Evolutionary conservation across 2,888 invertebrate genomes (phyloP).

Genomic region (Dynastes maya): DNA sequence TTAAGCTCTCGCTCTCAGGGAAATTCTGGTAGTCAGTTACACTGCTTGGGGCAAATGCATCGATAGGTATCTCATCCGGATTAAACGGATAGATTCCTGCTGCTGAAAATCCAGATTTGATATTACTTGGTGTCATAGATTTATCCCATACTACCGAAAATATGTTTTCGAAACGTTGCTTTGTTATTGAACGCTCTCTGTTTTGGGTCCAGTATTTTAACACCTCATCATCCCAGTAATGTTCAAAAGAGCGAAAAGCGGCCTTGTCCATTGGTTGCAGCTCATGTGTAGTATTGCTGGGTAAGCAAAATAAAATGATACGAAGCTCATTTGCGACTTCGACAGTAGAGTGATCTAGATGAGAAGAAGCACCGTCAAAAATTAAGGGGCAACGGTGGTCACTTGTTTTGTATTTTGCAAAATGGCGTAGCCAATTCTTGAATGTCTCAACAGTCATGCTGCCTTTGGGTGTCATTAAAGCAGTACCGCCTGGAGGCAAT

Average conservation of each 20-base stretch:
- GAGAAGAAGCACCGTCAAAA: background rate
- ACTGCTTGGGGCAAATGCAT: slow-evolving; percentile 56
- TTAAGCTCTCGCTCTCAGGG: too few relatives aligned
- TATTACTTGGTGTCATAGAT: slow-evolving; percentile 54
- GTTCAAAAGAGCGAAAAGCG: slow-evolving; percentile 60
- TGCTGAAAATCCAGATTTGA: slow-evolving; percentile 58
- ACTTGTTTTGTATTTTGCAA: slow-evolving; percentile 16
- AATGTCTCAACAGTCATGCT: slow-evolving; percentile 56
- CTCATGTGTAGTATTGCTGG: slow-evolving; percentile 61
- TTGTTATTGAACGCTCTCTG: slow-evolving; percentile 59
- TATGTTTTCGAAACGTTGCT: slow-evolving; percentile 58
- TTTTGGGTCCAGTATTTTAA: slow-evolving; percentile 58
- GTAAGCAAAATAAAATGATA: slow-evolving; percentile 61
- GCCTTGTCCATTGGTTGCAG: slow-evolving; percentile 62
- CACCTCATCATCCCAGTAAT: slow-evolving; percentile 63
- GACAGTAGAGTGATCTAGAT: background rate
- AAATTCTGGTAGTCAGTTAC: too few relatives aligned
- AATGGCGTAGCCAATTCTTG: slow-evolving; percentile 54
- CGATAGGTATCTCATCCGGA: slow-evolving; percentile 55
- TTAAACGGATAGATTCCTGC: slow-evolving; percentile 60
- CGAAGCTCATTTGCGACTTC: slow-evolving; percentile 30
- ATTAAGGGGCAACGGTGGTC: background rate
- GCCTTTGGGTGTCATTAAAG: slow-evolving; percentile 57
- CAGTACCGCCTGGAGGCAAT: slow-evolving; percentile 55
- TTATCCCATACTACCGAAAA: slow-evolving; percentile 58